Conservation (phyloP, 37 sponge, comb jelly and placozoan genomes). For the Beroe forskalii region DNA sequence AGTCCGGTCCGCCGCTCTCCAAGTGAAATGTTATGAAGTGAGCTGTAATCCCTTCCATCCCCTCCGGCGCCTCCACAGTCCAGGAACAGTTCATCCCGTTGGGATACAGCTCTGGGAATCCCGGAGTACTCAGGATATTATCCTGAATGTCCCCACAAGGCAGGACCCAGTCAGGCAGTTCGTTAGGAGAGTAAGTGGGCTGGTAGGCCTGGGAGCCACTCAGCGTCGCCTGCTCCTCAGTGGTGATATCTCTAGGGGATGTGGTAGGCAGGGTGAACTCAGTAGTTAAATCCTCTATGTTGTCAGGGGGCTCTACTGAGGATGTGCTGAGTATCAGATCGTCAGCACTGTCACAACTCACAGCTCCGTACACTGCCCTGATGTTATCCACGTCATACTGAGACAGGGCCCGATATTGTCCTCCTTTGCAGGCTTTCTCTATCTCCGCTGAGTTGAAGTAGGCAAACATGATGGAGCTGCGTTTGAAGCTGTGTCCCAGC, state of each 20-base stretch:
- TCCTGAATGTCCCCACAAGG: slow-evolving; percentile 11
- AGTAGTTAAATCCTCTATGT: neutral
- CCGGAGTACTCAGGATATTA: slow-evolving; percentile 20
- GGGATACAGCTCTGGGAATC: slow-evolving; percentile 10
- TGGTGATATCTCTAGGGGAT: neutral
- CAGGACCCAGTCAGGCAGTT: neutral
- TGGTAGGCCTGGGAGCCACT: neutral
- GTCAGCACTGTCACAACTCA: neutral
- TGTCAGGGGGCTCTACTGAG: neutral
- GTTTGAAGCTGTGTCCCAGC: slow-evolving; percentile 9
- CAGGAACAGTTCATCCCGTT: slow-evolving; percentile 48
- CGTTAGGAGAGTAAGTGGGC: neutral
- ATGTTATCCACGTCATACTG: neutral
- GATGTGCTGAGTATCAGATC: neutral
- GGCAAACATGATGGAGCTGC: slow-evolving; percentile 46
- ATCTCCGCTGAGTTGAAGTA: slow-evolving; percentile 22
- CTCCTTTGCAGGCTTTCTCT: neutral
- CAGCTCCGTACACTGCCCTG: neutral
- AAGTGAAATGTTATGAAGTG: slow-evolving; percentile 3
- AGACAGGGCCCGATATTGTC: neutral
- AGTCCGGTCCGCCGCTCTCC: slow-evolving; percentile 20
- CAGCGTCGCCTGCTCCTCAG: neutral
- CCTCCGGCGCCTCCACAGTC: neutral
- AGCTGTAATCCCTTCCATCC: neutral
- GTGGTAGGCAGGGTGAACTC: neutral